phyloP scores from a whole-genome alignment of 2,113 vertebrate species.

The Sigmodon hispidus region DNA sequence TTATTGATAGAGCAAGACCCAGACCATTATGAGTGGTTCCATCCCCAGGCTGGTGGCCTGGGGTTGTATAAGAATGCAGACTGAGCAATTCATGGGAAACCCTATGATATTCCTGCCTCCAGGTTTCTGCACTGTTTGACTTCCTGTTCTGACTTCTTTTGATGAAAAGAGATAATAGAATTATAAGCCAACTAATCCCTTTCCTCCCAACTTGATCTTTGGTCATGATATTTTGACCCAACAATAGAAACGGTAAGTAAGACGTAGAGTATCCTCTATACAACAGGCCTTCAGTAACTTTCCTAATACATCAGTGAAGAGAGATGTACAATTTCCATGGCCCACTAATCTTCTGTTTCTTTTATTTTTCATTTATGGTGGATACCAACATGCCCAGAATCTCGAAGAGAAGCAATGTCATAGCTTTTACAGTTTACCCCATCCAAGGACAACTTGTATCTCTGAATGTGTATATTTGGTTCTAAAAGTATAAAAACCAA shows the following conservation, averaged over 20 bases:
- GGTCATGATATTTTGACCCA: neutral
- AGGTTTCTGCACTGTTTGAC: neutral
- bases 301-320: neutral
- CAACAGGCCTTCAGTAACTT: neutral
- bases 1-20: neutral
- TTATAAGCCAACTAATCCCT: neutral
- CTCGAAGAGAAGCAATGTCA: rapidly evolving
- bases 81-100: neutral
- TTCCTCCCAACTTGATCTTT: neutral
- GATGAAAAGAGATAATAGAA: neutral
- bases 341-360: neutral
- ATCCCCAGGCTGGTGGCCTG: neutral
- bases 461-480: neutral
- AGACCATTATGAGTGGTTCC: neutral
- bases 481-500: neutral
- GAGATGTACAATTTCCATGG: neutral
- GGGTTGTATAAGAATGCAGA: neutral
- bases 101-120: neutral
- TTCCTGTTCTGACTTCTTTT: neutral
- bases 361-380: neutral
- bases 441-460: neutral
- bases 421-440: neutral
- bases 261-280: neutral
- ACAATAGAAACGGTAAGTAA: neutral
- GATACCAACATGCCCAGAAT: neutral